Evolutionary conservation across 2,797 vertebrate species (phyloP).

Genomic region (Bradypodion pumilum): DNA sequence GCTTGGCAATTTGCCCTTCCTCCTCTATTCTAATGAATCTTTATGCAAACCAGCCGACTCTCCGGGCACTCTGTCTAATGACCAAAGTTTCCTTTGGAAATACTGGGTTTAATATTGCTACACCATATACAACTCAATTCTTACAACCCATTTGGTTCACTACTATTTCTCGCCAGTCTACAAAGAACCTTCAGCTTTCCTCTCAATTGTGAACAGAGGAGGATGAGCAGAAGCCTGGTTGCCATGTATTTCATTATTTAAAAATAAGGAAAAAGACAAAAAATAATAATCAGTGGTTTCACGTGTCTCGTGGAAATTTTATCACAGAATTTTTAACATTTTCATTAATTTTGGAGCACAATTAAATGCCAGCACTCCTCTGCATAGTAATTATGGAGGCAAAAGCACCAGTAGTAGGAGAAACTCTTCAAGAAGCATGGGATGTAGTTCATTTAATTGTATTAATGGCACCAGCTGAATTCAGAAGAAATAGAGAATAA

Average conservation of each 20-base stretch:
- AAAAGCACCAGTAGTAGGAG: neutral
- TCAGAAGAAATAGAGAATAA: too few relatives aligned
- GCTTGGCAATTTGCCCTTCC: neutral
- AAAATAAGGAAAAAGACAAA: too few relatives aligned
- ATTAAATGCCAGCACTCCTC: neutral
- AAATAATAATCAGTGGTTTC: slow-evolving; percentile 40
- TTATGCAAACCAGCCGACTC: slow-evolving; percentile 21
- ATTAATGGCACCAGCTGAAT: neutral
- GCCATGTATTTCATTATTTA: slow-evolving; percentile 44
- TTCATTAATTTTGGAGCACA: slow-evolving; percentile 27
- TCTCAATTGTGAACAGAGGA: neutral
- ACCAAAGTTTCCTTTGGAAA: slow-evolving; percentile 65
- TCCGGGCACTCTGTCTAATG: slow-evolving; percentile 50
- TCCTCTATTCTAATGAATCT: slow-evolving; percentile 19
- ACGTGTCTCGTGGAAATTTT: slow-evolving; percentile 51
- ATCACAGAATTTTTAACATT: slow-evolving; percentile 45
- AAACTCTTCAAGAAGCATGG: neutral
- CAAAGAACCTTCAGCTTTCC: slow-evolving; percentile 46
- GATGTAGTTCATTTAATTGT: neutral
- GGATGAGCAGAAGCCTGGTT: slow-evolving; percentile 42
- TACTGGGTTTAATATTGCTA: slow-evolving; percentile 48
- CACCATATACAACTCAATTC: slow-evolving; percentile 46
- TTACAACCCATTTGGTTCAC: slow-evolving; percentile 52
- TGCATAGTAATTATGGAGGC: neutral
- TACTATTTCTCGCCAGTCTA: slow-evolving; percentile 50